Base-by-base conservation (phyloP, 1,140 invertebrate genomes). In the Saccostrea echinata region DNA sequence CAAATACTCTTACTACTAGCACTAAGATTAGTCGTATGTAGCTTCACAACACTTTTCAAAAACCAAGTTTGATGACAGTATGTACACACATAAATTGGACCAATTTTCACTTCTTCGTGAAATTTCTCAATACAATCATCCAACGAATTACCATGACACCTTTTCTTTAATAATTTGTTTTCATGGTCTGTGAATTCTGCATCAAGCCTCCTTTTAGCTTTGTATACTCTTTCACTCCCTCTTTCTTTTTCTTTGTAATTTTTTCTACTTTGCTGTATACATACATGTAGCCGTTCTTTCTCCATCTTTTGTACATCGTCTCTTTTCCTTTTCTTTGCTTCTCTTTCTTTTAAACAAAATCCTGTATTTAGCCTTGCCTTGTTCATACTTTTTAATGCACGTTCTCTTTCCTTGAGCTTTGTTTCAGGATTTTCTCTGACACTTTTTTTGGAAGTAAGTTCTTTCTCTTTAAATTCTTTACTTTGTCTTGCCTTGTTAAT, bases 1-100 rank as follows among this genome's bases (percentile, higher is more conserved):
- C 64, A 86, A 33, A 33, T 27, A 68, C 18, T 57, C 52, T 13
- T 53, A 57, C 35, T 51, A 57, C 24, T 24, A 24, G 3, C 21
- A 53, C 57, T 64, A 43, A 27, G 21, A 33, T 55, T 55, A 51
- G 52, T 43, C 21, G 68, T 21, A 3, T 43, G 83, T 55, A 84
- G 8, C 24, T 86, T 86, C 18, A 52, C 24, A 27, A 91, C 84
- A 61, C 80, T 86, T 55, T 89, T 85, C 27, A 43, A 68, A 64
- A 89, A 91, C 84, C 88, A 91, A 61, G 88, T 88, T 80, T 91
- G 88, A 61, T 85, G 33, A 71, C 90, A 91, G 57, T 30, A 89
- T 18, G 86, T 71, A 76, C 90, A 90, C 24, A 88, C 84, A 88
- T 86, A 88, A 24, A 80, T 52, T 35, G 87, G 84, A 21, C 87